Conservation (phyloP, 2,113 vertebrate species). For the Aptenodytes patagonicus region DNA sequence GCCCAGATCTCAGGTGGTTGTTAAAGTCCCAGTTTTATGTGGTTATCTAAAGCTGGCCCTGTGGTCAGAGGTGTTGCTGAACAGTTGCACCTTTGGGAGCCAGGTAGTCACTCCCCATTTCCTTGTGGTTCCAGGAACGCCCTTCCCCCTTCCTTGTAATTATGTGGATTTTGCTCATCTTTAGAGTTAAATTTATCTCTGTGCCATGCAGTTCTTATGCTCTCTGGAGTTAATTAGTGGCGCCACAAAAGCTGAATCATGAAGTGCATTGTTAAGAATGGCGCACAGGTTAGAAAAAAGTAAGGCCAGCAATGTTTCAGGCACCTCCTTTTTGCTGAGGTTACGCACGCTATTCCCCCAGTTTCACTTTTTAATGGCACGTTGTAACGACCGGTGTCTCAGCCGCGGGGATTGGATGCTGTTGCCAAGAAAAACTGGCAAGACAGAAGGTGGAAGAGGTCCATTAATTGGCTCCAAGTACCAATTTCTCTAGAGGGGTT, state of each 20-base stretch:
- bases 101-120: background rate
- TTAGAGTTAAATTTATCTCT: background rate
- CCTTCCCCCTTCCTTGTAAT: background rate
- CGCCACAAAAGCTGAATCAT: background rate
- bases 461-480: conserved; percentile 21
- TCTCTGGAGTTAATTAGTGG: background rate
- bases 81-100: background rate
- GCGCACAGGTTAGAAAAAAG: background rate
- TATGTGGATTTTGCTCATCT: background rate
- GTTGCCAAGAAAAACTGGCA: conserved; percentile 53
- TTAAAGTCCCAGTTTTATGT: background rate
- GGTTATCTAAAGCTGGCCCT: background rate
- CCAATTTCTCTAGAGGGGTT: conserved; percentile 2
- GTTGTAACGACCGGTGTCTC: background rate
- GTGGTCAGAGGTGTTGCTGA: background rate
- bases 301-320: background rate
- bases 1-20: background rate
- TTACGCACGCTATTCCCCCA: background rate
- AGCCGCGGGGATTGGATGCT: background rate
- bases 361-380: background rate
- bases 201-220: background rate
- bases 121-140: background rate
- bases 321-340: background rate
- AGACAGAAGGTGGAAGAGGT: conserved; percentile 14
- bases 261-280: background rate